phyloP scores from a whole-genome alignment of 2,113 vertebrate species.

The Phalacrocorax aristotelis region DNA sequence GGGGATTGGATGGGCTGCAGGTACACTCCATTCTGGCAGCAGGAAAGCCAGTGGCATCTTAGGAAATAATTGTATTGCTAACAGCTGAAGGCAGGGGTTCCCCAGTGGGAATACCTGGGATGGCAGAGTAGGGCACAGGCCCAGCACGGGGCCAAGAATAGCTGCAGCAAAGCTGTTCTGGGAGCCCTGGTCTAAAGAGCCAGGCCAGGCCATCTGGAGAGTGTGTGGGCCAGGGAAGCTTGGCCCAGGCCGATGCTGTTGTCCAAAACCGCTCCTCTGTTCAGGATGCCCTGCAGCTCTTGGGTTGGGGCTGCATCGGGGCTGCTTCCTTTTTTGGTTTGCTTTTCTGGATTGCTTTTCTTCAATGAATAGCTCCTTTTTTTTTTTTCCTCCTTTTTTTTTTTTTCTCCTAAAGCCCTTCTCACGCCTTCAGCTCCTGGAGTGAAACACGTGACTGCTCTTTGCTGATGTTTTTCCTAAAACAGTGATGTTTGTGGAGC shows the following conservation, averaged over 20 bases:
- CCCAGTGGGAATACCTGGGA: background rate
- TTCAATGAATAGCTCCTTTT: constrained; percentile 41
- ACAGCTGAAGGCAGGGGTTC: background rate
- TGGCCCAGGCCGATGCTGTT: background rate
- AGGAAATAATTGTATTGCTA: background rate
- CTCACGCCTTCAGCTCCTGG: constrained; percentile 39
- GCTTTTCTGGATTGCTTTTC: constrained; percentile 41
- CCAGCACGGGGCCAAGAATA: background rate
- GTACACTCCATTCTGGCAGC: accelerated
- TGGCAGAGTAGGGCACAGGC: background rate
- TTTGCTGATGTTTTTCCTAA: constrained; percentile 58
- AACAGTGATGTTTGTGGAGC: constrained; percentile 48
- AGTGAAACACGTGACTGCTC: background rate
- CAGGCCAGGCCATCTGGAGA: accelerated
- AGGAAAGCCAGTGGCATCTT: background rate
- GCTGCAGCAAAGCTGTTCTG: background rate
- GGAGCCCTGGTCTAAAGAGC: background rate
- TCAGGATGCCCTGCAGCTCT: background rate
- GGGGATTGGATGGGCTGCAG: accelerated
- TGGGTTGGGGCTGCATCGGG: background rate
- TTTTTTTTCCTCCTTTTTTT: too few species aligned
- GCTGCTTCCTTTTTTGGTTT: constrained; percentile 60
- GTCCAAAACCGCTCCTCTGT: background rate
- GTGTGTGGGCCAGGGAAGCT: background rate
- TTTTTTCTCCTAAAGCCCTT: background rate